Evolutionary conservation across 1,140 invertebrate genomes (phyloP).

Genomic region (Bombyx mandarina): DNA sequence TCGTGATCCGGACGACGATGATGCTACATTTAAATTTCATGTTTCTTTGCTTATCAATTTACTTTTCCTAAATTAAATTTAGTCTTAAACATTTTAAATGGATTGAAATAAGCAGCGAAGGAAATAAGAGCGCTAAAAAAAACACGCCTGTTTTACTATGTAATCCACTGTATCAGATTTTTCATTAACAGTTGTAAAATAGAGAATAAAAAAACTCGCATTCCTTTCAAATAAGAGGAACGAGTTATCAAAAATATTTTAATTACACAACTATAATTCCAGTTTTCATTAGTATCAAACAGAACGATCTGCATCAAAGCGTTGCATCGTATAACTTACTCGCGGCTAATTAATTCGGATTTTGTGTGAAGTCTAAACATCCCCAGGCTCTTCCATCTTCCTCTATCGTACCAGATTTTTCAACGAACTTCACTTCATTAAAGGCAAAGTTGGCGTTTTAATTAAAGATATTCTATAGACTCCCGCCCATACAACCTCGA

Average conservation of each 20-base stretch:
- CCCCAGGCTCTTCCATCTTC: slow-evolving; percentile 11
- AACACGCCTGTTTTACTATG: no score
- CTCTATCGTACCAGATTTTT: slow-evolving; percentile 24
- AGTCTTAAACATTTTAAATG: no score
- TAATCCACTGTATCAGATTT: no score
- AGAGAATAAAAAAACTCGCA: no score
- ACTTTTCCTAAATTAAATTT: no score
- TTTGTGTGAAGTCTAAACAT: slow-evolving; percentile 16
- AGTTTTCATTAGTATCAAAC: slow-evolving; percentile 5
- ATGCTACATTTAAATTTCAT: no score
- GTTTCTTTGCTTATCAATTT: no score
- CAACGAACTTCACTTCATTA: slow-evolving; percentile 52
- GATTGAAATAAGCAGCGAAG: no score
- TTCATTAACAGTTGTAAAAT: no score
- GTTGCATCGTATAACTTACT: slow-evolving; percentile 12
- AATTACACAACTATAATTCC: slow-evolving; percentile 1
- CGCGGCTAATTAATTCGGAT: slow-evolving; percentile 25
- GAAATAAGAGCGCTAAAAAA: no score
- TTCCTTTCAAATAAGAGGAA: no score
- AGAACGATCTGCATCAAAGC: slow-evolving; percentile 4
- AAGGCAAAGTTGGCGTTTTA: slow-evolving; percentile 57
- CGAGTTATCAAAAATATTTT: not conserved
- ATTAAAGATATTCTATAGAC: slow-evolving; percentile 63
- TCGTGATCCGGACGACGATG: no score
- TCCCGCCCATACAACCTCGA: slow-evolving; percentile 64